Evolutionary conservation across 1,140 invertebrate species (phyloP).

Genomic region (Ectropis grisescens): DNA sequence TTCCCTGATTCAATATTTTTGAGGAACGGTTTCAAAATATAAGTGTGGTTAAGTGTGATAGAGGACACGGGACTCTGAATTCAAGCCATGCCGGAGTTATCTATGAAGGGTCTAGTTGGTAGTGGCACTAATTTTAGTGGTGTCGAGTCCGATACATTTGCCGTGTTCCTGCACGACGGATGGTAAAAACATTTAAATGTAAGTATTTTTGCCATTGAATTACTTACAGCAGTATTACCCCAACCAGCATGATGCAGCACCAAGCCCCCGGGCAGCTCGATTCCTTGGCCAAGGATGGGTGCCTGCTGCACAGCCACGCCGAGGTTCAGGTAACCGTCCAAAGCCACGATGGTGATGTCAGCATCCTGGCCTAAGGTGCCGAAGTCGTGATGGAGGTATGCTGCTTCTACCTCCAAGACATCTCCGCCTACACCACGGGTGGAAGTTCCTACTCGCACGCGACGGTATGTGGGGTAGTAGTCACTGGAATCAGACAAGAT

Average conservation of each 20-base stretch:
- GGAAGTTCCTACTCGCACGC: not conserved
- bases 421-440: not conserved
- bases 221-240: constrained; percentile 26
- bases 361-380: constrained; percentile 1
- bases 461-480: constrained; percentile 1
- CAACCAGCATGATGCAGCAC: constrained; percentile 26
- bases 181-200: no score
- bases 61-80: no score
- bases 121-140: no score
- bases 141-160: no score
- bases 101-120: no score
- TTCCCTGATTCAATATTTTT: no score
- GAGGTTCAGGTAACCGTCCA: not conserved
- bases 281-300: constrained; percentile 14
- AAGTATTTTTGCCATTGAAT: no score
- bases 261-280: constrained; percentile 15
- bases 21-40: no score
- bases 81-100: no score
- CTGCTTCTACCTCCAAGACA: not conserved
- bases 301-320: constrained; percentile 15
- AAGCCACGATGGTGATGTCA: constrained; percentile 3
- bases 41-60: no score
- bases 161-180: no score
- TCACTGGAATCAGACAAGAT: not conserved
- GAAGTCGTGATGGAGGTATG: constrained; percentile 2